phyloP scores from a whole-genome alignment of 2,888 invertebrate genomes.

The Leptinotarsa peninsularis region DNA sequence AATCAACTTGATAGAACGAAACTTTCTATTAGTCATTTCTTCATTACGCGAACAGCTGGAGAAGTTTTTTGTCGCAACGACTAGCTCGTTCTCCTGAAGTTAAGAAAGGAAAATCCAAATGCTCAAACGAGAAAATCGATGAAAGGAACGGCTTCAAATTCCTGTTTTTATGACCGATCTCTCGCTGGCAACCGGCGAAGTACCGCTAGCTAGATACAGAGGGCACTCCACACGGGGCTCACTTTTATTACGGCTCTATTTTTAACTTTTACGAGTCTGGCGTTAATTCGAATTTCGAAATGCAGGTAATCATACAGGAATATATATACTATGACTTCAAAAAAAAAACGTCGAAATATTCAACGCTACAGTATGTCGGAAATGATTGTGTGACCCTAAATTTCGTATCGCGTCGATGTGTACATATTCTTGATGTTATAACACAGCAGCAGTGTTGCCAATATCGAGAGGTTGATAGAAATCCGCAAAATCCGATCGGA shows the following conservation, averaged over 20 bases:
- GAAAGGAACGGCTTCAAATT: slow-evolving; percentile 37
- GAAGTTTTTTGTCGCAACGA: no score
- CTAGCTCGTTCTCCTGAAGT: neutral
- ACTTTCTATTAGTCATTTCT: neutral
- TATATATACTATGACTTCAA: neutral
- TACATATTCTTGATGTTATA: neutral
- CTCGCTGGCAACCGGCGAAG: slow-evolving; percentile 27
- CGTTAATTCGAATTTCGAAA: neutral
- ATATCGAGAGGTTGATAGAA: no score
- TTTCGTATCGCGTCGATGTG: neutral
- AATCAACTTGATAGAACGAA: neutral
- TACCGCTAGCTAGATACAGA: slow-evolving; percentile 50
- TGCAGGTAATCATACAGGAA: neutral
- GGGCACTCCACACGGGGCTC: slow-evolving; percentile 49
- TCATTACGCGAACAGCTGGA: neutral
- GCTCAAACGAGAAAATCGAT: slow-evolving; percentile 17
- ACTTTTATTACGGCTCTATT: slow-evolving; percentile 31
- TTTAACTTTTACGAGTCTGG: slow-evolving; percentile 25
- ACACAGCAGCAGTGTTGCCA: slow-evolving; percentile 1
- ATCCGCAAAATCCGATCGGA: no score
- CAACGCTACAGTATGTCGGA: neutral
- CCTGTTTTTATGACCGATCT: slow-evolving; percentile 42
- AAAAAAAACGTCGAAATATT: neutral
- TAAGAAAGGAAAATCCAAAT: neutral
- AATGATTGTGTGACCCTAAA: neutral